A percentile compares a stretch with the other conserved stretches of the same genome.
phyloP scores from a whole-genome alignment of 2,797 vertebrate species.

The Enteromius viviparus region DNA sequence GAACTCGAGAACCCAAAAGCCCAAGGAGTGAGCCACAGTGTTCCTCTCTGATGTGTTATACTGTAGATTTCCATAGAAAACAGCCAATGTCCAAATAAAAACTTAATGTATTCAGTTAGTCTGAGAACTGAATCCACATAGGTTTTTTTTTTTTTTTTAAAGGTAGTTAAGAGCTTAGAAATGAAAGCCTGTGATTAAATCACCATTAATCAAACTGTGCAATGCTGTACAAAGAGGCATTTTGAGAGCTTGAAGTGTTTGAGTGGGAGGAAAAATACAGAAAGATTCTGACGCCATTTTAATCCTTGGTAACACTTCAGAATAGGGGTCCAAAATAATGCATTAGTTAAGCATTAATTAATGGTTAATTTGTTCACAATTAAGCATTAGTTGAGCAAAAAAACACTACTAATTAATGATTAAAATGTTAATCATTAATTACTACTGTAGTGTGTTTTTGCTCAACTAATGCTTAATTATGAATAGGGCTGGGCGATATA shows the following conservation, averaged over 20 bases:
- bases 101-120: slow-evolving; percentile 39
- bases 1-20: slow-evolving; percentile 7
- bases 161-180: not conserved
- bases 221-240: not conserved
- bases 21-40: not conserved
- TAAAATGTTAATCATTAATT: too few species aligned
- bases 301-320: too few species aligned
- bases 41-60: slow-evolving; percentile 31
- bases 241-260: not conserved
- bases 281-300: not conserved
- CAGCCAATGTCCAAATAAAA: slow-evolving; percentile 21
- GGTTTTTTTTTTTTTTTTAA: not conserved
- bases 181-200: slow-evolving; percentile 8
- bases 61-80: slow-evolving; percentile 8
- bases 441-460: too few species aligned
- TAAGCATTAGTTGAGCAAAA: too few species aligned
- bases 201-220: not conserved
- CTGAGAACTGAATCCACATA: slow-evolving; percentile 42
- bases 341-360: too few species aligned
- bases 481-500: too few species aligned
- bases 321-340: too few species aligned
- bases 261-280: not conserved
- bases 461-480: too few species aligned
- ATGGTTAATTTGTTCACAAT: too few species aligned
- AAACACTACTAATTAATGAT: too few species aligned